Conservation (phyloP, 1,140 invertebrate genomes). For the Meloidogyne floridensis region DNA sequence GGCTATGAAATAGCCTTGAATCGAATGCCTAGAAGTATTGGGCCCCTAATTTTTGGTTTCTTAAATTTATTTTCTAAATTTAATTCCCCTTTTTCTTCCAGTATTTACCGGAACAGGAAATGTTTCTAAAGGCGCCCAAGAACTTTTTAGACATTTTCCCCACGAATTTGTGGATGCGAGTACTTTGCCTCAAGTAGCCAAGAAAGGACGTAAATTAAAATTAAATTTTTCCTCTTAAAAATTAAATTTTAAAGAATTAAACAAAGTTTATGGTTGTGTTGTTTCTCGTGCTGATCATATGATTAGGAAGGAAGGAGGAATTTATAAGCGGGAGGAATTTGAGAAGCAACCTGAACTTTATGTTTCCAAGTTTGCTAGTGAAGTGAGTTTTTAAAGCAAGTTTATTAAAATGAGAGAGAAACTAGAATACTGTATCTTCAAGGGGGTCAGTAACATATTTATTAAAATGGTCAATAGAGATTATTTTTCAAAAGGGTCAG, state of each 20-base stretch:
- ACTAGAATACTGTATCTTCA: background rate
- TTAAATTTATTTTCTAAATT: background rate
- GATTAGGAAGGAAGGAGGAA: conserved; percentile 78
- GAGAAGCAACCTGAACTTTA: conserved; percentile 88
- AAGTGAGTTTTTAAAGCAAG: conserved; percentile 69
- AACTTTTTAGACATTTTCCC: conserved; percentile 94
- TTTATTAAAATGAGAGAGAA: background rate
- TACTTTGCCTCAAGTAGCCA: conserved; percentile 82
- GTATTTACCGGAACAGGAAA: conserved; percentile 91
- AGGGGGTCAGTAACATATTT: too few relatives aligned
- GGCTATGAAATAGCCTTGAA: conserved; percentile 96
- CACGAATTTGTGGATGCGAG: conserved; percentile 94
- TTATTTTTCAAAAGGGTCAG: too few relatives aligned
- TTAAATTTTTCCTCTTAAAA: background rate
- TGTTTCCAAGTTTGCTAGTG: conserved; percentile 92
- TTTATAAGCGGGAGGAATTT: conserved; percentile 87
- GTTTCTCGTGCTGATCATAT: conserved; percentile 88
- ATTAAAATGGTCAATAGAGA: too few relatives aligned
- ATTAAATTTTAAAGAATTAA: conserved; percentile 73
- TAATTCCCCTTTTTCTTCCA: background rate
- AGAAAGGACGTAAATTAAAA: conserved; percentile 82
- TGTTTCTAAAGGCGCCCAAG: conserved; percentile 84
- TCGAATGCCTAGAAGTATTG: conserved; percentile 95
- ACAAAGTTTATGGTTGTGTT: conserved; percentile 89
- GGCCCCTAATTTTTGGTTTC: conserved; percentile 82